A percentile compares a stretch with the other conserved stretches of the same genome.
Conservation (phyloP, 2,797 vertebrate species). For the Eidolon dupreanum region DNA sequence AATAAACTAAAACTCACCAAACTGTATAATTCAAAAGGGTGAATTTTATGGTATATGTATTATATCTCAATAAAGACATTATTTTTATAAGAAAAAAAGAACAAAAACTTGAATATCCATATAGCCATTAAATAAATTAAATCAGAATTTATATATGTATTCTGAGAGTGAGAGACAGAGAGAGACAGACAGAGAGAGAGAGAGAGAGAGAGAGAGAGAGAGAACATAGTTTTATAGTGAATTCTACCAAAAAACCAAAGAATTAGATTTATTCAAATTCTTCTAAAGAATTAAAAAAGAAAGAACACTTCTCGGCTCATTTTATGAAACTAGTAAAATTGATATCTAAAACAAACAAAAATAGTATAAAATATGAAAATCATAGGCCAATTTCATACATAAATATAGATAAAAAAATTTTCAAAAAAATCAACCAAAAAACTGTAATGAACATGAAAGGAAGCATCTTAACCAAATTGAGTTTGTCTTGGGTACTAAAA, state of each 20-base stretch:
- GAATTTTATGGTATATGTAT: not conserved
- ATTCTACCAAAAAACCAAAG: not conserved
- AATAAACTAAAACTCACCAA: not conserved
- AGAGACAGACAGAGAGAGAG: not conserved
- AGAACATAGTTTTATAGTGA: not conserved
- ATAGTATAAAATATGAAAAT: not conserved
- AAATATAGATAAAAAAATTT: not conserved
- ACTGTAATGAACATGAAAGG: not conserved
- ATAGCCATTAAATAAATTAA: not conserved
- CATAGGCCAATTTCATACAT: not conserved
- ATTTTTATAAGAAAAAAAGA: constrained; percentile 24
- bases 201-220: not conserved
- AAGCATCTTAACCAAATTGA: not conserved
- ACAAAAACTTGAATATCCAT: not conserved
- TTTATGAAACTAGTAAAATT: not conserved
- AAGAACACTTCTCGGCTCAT: not conserved
- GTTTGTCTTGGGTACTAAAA: not conserved
- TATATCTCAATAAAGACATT: not conserved
- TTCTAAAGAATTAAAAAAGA: constrained; percentile 4
- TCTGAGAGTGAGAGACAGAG: not conserved
- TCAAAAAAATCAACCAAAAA: not conserved
- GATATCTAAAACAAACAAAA: not conserved
- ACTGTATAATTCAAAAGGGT: not conserved
- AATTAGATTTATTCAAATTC: not conserved
- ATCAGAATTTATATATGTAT: not conserved